A percentile compares a stretch with the other conserved stretches of the same genome.
Evolutionary conservation across 30 jellyfish, hydroid and myxozoan genomes (phyloP).

Genomic region (Sanderia malayensis): DNA sequence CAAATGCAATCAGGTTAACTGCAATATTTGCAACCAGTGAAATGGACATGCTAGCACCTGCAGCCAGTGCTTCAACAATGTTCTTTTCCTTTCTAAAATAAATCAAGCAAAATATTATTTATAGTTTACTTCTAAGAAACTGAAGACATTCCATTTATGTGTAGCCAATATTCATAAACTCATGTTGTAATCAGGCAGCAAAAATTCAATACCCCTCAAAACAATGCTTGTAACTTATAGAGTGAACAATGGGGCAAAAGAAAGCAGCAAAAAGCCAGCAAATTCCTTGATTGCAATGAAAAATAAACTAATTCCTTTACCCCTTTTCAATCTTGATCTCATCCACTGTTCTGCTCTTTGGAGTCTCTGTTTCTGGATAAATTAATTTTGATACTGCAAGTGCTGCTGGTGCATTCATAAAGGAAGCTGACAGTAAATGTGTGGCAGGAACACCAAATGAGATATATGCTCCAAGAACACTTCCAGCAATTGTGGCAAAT

Average conservation of each 20-base stretch:
- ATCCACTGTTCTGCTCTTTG: slow-evolving; percentile 47
- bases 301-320: too few relatives aligned
- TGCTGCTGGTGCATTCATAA: slow-evolving; percentile 74
- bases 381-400: slow-evolving; percentile 66
- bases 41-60: slow-evolving; percentile 79
- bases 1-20: slow-evolving; percentile 74
- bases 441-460: slow-evolving; percentile 69
- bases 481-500: slow-evolving; percentile 79
- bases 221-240: too few relatives aligned
- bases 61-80: slow-evolving; percentile 67
- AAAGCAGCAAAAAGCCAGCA: too few relatives aligned
- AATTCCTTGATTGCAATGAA: too few relatives aligned
- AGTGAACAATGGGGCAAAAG: too few relatives aligned
- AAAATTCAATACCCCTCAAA: too few relatives aligned
- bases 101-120: too few relatives aligned
- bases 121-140: too few relatives aligned
- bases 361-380: slow-evolving; percentile 68
- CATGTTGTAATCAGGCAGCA: too few relatives aligned
- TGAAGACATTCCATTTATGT: too few relatives aligned
- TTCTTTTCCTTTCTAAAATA: slow-evolving; percentile 52
- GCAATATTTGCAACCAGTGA: slow-evolving; percentile 77
- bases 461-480: slow-evolving; percentile 72
- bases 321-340: slow-evolving; percentile 40
- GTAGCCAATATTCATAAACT: too few relatives aligned
- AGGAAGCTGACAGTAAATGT: slow-evolving; percentile 72